Base-by-base conservation (phyloP, 2,888 invertebrate species). In the Sinohyriopsis cumingii region DNA sequence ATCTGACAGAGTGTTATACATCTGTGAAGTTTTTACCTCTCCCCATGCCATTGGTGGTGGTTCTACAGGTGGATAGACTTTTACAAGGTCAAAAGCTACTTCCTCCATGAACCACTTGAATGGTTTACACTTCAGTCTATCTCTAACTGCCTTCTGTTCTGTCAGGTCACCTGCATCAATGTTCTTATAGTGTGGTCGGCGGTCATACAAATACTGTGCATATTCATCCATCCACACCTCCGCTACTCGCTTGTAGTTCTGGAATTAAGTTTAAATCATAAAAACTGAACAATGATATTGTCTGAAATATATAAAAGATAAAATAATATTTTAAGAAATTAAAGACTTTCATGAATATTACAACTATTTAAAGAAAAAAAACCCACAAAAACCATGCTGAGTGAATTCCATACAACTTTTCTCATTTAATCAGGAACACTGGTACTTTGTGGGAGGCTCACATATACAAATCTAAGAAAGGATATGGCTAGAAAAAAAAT, bases 151-250 rank as follows among this genome's bases (percentile, higher is more conserved):
- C 72, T 92, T 93, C 91, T 97, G 97, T 73, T 93, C 92, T 0
- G 93, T 91, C 65, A 98, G 89, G 90, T 98, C 95, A 0, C 98
- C 97, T 0, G 95, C 92, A 88, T 95, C 93, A n/a, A 96, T 91
- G 1, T 89, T 88, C 20, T 92, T 91, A 73, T 85, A 86, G 86
- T 94, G 94, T 0, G 97, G 95, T 54, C 95, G 92, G 0, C 96
- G 92, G 74, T 91, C 90, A 91, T 98, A 98, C 67, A 99, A 89
- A 87, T 93, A 94, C 80, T 97, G 92, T 3, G 95, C 95, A 89
- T 97, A 99, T 85, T 98, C 98, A 88, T 99, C 98, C 98, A 99
- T 98, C 98, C 98, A 99, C 3, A 98, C 98, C 84, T 96, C 96
- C 68, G 97, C 97, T 0, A 98, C 97, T 72, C 98, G 93, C 59